phyloP scores from a whole-genome alignment of 2,113 vertebrate genomes.

The human region DNA sequence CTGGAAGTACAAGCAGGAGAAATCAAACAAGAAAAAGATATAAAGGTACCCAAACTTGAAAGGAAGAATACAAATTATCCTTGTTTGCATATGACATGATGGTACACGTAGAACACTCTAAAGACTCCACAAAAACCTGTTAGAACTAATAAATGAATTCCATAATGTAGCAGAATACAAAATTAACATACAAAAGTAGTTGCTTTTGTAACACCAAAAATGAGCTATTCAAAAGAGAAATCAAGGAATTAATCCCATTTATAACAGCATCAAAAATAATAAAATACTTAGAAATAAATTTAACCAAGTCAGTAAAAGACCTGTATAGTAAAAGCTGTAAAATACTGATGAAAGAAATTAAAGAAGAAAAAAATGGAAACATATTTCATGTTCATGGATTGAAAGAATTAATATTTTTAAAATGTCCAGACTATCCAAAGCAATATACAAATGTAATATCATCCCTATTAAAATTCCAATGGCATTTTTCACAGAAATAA shows the following conservation, averaged over 20 bases:
- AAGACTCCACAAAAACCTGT: background rate
- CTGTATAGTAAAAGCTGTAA: background rate
- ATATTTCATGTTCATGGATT: background rate
- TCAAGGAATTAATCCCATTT: background rate
- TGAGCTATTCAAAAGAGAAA: background rate
- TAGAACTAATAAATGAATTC: background rate
- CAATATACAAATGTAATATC: background rate
- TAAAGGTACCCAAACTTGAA: background rate
- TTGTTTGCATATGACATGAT: background rate
- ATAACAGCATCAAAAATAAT: background rate
- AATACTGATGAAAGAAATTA: background rate
- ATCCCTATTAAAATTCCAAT: background rate
- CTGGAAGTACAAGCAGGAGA: background rate
- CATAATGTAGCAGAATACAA: background rate
- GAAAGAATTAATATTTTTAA: background rate
- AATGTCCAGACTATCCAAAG: background rate
- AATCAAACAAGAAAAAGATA: background rate
- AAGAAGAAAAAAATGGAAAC: background rate
- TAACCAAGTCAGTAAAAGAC: background rate
- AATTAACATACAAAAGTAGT: background rate
- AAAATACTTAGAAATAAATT: background rate
- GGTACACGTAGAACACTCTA: background rate
- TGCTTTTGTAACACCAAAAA: background rate
- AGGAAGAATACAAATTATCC: background rate
- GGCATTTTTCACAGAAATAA: background rate